phyloP scores from a whole-genome alignment of 2,113 vertebrate genomes.

The Myrmophylax atrothorax region DNA sequence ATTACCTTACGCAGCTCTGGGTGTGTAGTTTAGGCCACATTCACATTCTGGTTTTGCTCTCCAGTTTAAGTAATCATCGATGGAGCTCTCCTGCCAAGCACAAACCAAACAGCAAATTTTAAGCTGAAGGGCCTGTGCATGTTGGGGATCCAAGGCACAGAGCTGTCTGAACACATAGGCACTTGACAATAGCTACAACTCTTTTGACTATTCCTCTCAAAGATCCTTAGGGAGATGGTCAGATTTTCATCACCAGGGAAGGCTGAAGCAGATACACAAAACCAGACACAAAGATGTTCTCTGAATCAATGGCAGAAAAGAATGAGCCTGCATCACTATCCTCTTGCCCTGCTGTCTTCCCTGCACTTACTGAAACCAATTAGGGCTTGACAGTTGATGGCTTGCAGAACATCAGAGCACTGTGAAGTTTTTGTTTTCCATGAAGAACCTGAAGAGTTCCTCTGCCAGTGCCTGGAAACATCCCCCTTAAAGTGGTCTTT shows the following conservation, averaged over 20 bases:
- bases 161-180: background rate
- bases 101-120: background rate
- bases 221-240: background rate
- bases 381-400: background rate
- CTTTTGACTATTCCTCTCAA: background rate
- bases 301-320: background rate
- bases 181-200: background rate
- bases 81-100: background rate
- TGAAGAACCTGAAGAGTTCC: background rate
- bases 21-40: background rate
- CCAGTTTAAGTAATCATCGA: background rate
- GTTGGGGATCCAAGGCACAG: background rate
- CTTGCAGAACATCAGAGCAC: background rate
- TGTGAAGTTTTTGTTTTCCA: background rate
- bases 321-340: fast-evolving
- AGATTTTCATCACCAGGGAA: background rate
- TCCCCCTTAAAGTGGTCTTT: background rate
- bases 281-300: background rate
- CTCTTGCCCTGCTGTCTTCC: background rate
- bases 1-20: background rate
- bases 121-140: background rate
- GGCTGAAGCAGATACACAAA: background rate
- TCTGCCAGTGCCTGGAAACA: background rate
- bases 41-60: background rate
- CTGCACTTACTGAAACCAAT: background rate